Evolutionary conservation across 2,888 invertebrate genomes (phyloP), one percentile per base, ranked within the genome.

Genomic region (Clivina fossor): DNA sequence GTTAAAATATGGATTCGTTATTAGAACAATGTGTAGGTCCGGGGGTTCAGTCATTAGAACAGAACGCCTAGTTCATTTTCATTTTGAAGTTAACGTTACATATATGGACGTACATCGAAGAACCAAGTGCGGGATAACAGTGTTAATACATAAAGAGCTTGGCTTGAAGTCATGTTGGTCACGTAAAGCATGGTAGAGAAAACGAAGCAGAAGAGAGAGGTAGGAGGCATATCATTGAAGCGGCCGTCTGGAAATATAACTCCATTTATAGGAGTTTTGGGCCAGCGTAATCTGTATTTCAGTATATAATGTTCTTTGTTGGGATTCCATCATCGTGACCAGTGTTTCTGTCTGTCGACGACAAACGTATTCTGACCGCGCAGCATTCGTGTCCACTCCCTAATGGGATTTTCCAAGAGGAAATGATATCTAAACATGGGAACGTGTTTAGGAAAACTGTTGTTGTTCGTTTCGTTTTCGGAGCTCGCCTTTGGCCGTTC

Each of bases 381-480:
- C 47, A 55, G 47, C 37, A 40, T 47, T 55, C 62, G 62, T 63
- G 64, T 64, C 63, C 64, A 63, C 59, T 62, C 64, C 64, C 64
- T 64, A 64, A 65, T 65, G 62, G 62, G 60, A 64, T 65, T 64
- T 63, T 65, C 62, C 57, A 60, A 37, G 58, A 60, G 63, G 63
- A 65, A 65, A 65, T 64, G 64, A 64, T 64, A 65, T 64, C 64
- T 62, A 65, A 64, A 65, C 63, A 64, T 48, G 57, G 59, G 56
- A 61, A 62, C 58, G 57, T 57, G 57, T 50, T 57, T 51, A 51
- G 57, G 55, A 55, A 55, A 55, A 55, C 55, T 55, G 55, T 55
- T 46, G 46, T 46, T 55, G 55, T 47, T 55, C 47, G 46, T 55
- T 46, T 55, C 22, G 55, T 55, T 55, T 38, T 20, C n/a, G n/a